A percentile compares a stretch with the other conserved stretches of the same genome.
These are phyloP conservation scores for Lycophotia porphyrea DNA, from an alignment of 2,888 invertebrate species.

Conservation along the genomic window DNA sequence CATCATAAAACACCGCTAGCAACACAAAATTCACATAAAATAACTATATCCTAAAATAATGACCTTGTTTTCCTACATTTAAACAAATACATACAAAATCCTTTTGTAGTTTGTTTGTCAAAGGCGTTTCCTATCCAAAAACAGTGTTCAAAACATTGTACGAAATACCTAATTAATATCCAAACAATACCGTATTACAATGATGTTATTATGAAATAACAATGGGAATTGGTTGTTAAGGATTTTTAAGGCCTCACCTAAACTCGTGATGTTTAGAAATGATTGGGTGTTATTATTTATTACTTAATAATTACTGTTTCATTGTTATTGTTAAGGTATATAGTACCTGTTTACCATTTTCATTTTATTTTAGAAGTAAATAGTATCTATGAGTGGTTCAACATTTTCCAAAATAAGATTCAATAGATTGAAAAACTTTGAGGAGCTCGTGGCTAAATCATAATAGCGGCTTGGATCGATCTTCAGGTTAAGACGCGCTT, in stretches of 20 bases:
- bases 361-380: not conserved
- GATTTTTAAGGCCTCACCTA: constrained; percentile 9
- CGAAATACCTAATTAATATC: constrained; percentile 13
- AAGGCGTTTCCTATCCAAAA: constrained; percentile 52
- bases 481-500: no score
- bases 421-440: no score
- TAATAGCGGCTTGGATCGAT: no score
- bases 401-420: not conserved
- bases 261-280: constrained; percentile 40
- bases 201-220: constrained; percentile 29
- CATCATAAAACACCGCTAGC: not conserved
- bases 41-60: not conserved
- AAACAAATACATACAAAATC: constrained; percentile 55
- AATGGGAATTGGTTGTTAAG: constrained; percentile 19
- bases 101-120: constrained; percentile 43
- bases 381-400: not conserved
- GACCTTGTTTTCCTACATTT: constrained; percentile 13
- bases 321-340: constrained; percentile 2
- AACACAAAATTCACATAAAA: not conserved
- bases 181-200: constrained; percentile 34
- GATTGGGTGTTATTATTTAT: constrained; percentile 7
- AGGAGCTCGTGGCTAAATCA: no score
- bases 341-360: not conserved
- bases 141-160: constrained; percentile 11
- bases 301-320: constrained; percentile 5